These are phyloP conservation scores for Diarsia rubi DNA, from an alignment of 2,888 invertebrate species.

Conservation along the genomic window DNA sequence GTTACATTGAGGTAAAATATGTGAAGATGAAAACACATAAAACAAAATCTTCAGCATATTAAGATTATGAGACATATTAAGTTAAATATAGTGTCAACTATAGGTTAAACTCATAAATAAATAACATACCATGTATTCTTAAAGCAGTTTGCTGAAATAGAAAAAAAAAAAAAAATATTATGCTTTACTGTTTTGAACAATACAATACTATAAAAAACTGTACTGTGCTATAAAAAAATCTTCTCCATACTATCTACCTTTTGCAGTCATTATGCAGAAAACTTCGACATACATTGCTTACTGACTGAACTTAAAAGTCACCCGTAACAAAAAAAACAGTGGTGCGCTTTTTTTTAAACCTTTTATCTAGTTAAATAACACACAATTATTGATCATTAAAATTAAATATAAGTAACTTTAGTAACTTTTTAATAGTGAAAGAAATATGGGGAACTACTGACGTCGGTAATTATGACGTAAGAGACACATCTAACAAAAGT, in stretches of 20 bases:
- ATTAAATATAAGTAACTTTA: not conserved
- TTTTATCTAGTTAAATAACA: not conserved
- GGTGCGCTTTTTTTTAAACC: not conserved
- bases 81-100: conserved; percentile 2
- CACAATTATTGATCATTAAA: not conserved
- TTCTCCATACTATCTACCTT: not conserved
- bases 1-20: not conserved
- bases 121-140: not conserved
- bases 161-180: not conserved
- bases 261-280: not conserved
- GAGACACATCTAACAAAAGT: not conserved
- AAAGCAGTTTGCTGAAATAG: not conserved
- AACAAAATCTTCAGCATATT: not conserved
- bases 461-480: not conserved
- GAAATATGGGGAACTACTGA: not conserved
- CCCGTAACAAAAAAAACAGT: not conserved
- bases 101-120: not conserved
- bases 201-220: not conserved
- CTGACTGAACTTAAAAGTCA: not conserved
- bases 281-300: not conserved
- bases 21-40: not conserved
- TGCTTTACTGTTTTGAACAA: not conserved
- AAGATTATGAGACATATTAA: not conserved
- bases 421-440: not conserved
- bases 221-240: not conserved